Conservation (phyloP, 2,888 invertebrate genomes). For the Drosophila robusta region DNA sequence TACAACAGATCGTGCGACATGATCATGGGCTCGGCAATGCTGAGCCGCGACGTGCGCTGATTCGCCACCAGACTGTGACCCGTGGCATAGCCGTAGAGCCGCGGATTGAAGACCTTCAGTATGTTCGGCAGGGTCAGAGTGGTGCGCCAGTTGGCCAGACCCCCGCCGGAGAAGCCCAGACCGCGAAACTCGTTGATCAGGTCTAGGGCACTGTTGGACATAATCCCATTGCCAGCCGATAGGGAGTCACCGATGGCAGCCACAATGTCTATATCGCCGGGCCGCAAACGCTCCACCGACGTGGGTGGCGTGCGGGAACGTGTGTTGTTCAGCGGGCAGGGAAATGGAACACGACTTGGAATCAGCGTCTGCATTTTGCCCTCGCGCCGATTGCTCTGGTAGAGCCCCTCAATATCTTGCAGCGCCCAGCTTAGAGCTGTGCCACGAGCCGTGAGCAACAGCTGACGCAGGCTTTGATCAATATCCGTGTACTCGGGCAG, state of each 20-base stretch:
- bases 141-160: slow-evolving; percentile 86
- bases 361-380: slow-evolving; percentile 80
- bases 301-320: slow-evolving; percentile 84
- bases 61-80: slow-evolving; percentile 72
- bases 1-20: slow-evolving; percentile 79
- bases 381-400: slow-evolving; percentile 42
- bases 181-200: slow-evolving; percentile 86
- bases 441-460: slow-evolving; percentile 60
- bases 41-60: slow-evolving; percentile 68
- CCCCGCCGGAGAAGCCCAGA: slow-evolving; percentile 86
- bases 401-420: slow-evolving; percentile 45
- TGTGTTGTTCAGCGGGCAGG: slow-evolving; percentile 81
- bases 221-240: slow-evolving; percentile 86
- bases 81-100: slow-evolving; percentile 86
- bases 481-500: slow-evolving; percentile 66
- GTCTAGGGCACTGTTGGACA: slow-evolving; percentile 85
- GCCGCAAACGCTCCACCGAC: slow-evolving; percentile 86
- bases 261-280: slow-evolving; percentile 87
- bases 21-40: slow-evolving; percentile 83
- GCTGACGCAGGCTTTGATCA: slow-evolving; percentile 58
- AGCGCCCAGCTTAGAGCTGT: slow-evolving; percentile 40
- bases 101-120: slow-evolving; percentile 88
- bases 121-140: slow-evolving; percentile 87
- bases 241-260: slow-evolving; percentile 88
- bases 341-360: slow-evolving; percentile 77